phyloP scores from a whole-genome alignment of 2,888 invertebrate genomes.

The Suillia variegata region DNA sequence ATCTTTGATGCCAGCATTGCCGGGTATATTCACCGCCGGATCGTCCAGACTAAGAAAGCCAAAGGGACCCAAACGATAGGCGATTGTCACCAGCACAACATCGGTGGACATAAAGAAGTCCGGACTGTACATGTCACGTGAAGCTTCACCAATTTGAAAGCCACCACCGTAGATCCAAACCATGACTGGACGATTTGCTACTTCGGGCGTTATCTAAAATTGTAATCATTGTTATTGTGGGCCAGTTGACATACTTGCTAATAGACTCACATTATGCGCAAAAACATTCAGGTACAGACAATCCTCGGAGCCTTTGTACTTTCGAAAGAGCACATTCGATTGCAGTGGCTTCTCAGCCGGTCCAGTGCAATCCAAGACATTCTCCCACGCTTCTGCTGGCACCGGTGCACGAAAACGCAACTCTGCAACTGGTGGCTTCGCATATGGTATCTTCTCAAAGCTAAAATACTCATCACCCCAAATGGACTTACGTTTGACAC shows the following conservation, averaged over 20 bases:
- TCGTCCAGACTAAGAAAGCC: conserved; percentile 64
- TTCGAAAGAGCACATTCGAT: conserved; percentile 48
- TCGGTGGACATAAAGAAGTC: conserved; percentile 62
- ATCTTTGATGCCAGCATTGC: conserved; percentile 65
- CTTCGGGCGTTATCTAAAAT: conserved; percentile 42
- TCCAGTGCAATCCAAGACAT: conserved; percentile 58
- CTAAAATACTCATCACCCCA: conserved; percentile 54
- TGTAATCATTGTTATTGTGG: neutral
- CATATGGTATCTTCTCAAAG: conserved; percentile 58
- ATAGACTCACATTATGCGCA: conserved; percentile 52
- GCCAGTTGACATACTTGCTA: neutral
- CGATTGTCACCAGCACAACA: conserved; percentile 61
- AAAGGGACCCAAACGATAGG: conserved; percentile 63
- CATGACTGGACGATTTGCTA: conserved; percentile 58
- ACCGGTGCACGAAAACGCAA: conserved; percentile 60
- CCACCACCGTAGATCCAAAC: conserved; percentile 65
- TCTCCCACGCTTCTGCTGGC: conserved; percentile 59
- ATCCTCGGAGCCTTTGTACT: conserved; percentile 63
- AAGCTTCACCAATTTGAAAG: conserved; percentile 61
- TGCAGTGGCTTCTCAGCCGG: conserved; percentile 56
- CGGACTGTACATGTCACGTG: conserved; percentile 59
- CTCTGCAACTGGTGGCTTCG: conserved; percentile 55
- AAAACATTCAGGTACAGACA: conserved; percentile 65
- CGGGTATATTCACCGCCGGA: conserved; percentile 61
- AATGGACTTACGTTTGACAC: conserved; percentile 52